Evolutionary conservation across 1,140 invertebrate species (phyloP), one percentile per base, ranked within the genome.

Genomic region (Psix sp.): DNA sequence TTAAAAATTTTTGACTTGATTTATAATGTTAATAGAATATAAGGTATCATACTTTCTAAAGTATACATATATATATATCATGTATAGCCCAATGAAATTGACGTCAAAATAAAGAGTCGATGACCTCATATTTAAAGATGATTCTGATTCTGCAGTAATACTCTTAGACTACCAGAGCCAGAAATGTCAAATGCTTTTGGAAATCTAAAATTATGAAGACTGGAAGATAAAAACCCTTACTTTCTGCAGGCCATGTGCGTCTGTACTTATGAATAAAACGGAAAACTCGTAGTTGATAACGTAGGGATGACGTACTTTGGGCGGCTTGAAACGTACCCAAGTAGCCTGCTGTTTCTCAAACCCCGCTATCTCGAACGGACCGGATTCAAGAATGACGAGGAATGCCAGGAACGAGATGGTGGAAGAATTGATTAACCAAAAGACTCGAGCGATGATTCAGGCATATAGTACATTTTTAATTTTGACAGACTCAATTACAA

Each of bases 201-300:
- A 84, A 86, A 84, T 84, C 83, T 86, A 86, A 84, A 86, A 86
- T 84, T 85, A 82, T 80, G 73, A 74, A 77, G 68, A 48, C 45
- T 67, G 68, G 79, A 81, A 82, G 70, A 73, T 73, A 73, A 67
- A 86, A 86, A 82, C 51, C 40, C 49, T 67, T 73, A 73, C 60
- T 76, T 54, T 45, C 63, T 74, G 76, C 51, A 70, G 82, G 84
- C 85, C 85, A 87, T 87, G 84, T 87, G 85, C 76, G 51, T 56
- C 52, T 65, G 46, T 79, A 62, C 75, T 81, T 71, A 63, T 75
- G 81, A 82, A 77, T 76, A 74, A 79, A 76, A 74, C 65, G 73
- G 72, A 76, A 74, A 78, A 76, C 70, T 45, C 40, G 31, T 46
- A 13, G 24, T 56, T 54, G 75, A 74, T 74, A 75, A 72, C 54